phyloP scores from a whole-genome alignment of 2,113 vertebrate genomes.

The Xenopus laevis region DNA sequence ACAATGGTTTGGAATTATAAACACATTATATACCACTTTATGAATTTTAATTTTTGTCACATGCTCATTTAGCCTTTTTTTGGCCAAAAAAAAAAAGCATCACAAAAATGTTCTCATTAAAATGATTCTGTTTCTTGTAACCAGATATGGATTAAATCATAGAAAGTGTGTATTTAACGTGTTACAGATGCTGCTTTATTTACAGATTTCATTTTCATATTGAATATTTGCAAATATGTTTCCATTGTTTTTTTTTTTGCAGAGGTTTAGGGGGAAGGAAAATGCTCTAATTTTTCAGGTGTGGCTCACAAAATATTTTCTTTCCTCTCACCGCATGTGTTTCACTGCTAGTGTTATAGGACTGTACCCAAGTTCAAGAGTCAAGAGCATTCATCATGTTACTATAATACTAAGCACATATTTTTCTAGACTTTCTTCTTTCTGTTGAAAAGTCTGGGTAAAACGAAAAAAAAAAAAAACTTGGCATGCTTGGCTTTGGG shows the following conservation, averaged over 20 bases:
- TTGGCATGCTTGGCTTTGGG: neutral
- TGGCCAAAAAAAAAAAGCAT: slow-evolving; percentile 23
- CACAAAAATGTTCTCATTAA: slow-evolving; percentile 17
- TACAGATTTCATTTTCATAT: neutral
- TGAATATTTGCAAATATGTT: neutral
- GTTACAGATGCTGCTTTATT: slow-evolving; percentile 16
- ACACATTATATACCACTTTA: no score
- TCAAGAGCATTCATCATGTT: slow-evolving; percentile 1
- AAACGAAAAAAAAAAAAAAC: neutral
- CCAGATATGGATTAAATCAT: slow-evolving; percentile 22
- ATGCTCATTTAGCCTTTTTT: neutral
- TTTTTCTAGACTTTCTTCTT: slow-evolving; percentile 15
- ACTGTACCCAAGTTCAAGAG: slow-evolving; percentile 6
- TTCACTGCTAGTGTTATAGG: neutral
- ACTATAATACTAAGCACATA: neutral
- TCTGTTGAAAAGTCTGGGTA: slow-evolving; percentile 1
- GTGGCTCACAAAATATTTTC: neutral
- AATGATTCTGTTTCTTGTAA: slow-evolving; percentile 26
- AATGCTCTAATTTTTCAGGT: slow-evolving; percentile 2
- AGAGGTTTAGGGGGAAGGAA: neutral
- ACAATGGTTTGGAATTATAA: no score
- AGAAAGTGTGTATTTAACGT: slow-evolving; percentile 18
- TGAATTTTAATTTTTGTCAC: neutral
- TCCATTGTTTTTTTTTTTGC: neutral
- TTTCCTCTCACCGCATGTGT: neutral